Conservation (phyloP, 2,888 invertebrate species). For the Xanthia togata region DNA sequence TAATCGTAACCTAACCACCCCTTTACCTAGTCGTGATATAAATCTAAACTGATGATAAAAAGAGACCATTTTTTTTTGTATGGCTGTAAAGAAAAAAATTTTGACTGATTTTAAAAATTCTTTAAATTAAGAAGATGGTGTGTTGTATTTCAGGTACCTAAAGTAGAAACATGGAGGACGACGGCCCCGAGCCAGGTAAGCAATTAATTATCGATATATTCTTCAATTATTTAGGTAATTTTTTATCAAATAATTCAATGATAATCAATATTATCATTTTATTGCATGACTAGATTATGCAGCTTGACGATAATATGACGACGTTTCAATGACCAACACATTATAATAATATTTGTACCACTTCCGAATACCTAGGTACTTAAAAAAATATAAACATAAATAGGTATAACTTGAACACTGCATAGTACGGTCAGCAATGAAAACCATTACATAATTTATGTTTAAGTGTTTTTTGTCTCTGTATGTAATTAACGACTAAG, state of each 20-base stretch:
- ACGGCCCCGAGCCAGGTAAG: slow-evolving; percentile 30
- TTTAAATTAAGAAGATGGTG: background rate
- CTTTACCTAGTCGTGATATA: too few relatives aligned
- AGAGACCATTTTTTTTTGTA: too few relatives aligned
- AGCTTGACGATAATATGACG: background rate
- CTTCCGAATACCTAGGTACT: background rate
- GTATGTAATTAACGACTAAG: too few relatives aligned
- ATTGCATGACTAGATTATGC: background rate
- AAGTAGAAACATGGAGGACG: slow-evolving; percentile 29
- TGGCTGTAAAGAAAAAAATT: too few relatives aligned
- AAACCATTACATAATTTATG: too few relatives aligned
- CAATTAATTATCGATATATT: slow-evolving; percentile 12
- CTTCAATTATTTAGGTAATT: background rate
- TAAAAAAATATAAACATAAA: background rate
- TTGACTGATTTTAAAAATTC: too few relatives aligned
- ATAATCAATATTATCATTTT: slow-evolving; percentile 10
- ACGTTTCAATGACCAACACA: background rate
- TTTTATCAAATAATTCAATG: background rate
- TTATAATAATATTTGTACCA: background rate
- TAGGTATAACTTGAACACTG: background rate
- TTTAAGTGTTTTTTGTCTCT: too few relatives aligned
- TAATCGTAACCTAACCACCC: background rate
- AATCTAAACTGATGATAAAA: too few relatives aligned
- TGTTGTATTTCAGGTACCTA: slow-evolving; percentile 22
- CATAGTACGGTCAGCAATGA: too few relatives aligned